A percentile compares a stretch with the other conserved stretches of the same genome.
phyloP scores from a whole-genome alignment of 2,797 vertebrate genomes.

The Danio albolineatus region DNA sequence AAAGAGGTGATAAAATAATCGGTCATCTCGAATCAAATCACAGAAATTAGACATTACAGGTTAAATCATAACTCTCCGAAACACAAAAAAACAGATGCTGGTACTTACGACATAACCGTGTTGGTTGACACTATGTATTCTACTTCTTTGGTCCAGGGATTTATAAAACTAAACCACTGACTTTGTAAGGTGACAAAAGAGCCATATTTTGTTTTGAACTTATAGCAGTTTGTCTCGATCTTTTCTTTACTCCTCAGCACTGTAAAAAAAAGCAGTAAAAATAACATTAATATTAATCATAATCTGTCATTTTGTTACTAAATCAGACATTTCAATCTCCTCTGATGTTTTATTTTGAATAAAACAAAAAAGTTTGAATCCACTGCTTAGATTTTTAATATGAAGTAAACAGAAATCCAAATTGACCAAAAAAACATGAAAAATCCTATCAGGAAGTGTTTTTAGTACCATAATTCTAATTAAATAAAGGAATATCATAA shows the following conservation, averaged over 20 bases:
- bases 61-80: not conserved
- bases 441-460: not conserved
- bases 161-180: constrained; percentile 98
- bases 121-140: constrained; percentile 97
- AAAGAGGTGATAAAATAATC: constrained; percentile 19
- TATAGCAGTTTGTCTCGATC: constrained; percentile 92
- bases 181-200: constrained; percentile 93
- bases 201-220: constrained; percentile 93
- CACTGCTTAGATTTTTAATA: not conserved
- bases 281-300: not conserved
- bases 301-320: not conserved
- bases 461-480: too few relatives aligned
- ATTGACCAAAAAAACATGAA: not conserved
- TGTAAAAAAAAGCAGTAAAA: constrained; percentile 64
- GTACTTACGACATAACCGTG: constrained; percentile 95
- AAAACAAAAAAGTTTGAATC: not conserved
- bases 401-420: not conserved
- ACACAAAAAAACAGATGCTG: not conserved
- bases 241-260: constrained; percentile 95
- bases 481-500: too few relatives aligned
- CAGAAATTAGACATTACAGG: not conserved
- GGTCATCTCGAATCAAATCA: not conserved
- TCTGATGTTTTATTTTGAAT: not conserved
- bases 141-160: constrained; percentile 98
- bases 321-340: not conserved